Evolutionary conservation across 2,888 invertebrate species (phyloP).

Genomic region (Dynastes hyllus): DNA sequence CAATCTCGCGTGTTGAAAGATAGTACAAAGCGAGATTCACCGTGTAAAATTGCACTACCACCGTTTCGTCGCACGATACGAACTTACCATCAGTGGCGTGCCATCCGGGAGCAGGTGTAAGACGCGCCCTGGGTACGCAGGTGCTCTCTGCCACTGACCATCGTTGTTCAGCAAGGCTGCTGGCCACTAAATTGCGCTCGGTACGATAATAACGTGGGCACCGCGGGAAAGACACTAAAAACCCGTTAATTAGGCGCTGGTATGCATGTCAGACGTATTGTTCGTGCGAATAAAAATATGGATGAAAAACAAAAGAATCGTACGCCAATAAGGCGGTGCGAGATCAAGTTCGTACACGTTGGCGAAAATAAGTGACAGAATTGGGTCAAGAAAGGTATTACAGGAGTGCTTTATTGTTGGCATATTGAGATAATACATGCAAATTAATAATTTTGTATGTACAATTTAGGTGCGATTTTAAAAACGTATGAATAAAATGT

Average conservation of each 20-base stretch:
- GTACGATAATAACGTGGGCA: constrained; percentile 15
- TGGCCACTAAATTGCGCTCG: constrained; percentile 21
- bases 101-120: constrained; percentile 5
- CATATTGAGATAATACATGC: too few species aligned
- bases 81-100: constrained; percentile 7
- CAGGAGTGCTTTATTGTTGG: too few species aligned
- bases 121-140: constrained; percentile 8
- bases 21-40: background rate
- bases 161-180: background rate
- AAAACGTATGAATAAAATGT: too few species aligned
- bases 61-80: background rate
- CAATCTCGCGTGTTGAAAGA: background rate
- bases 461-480: background rate
- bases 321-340: background rate
- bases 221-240: constrained; percentile 20
- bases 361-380: background rate
- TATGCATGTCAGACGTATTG: constrained; percentile 13
- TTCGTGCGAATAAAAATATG: background rate
- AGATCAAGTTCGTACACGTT: background rate
- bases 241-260: background rate
- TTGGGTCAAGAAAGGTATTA: background rate
- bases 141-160: constrained; percentile 11
- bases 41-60: constrained; percentile 1
- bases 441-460: too few species aligned
- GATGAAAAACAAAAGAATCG: background rate